Conservation (phyloP, 1,140 invertebrate species). For the Drosophila orena region DNA sequence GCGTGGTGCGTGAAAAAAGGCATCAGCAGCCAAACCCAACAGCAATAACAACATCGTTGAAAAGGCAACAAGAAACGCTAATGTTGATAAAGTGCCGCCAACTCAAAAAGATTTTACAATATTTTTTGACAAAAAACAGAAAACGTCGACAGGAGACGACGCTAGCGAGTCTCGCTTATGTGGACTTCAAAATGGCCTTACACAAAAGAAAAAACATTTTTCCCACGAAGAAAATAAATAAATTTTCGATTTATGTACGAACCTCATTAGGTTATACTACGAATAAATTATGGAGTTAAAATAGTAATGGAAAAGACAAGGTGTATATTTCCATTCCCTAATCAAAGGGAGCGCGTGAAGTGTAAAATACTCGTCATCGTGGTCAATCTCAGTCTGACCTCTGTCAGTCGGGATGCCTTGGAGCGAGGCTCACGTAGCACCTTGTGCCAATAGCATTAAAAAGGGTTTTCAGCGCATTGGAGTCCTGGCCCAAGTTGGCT, state of each 20-base stretch:
- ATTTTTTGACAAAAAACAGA: constrained; percentile 34
- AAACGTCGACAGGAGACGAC: neutral
- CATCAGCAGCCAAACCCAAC: constrained; percentile 14
- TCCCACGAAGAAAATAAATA: no score
- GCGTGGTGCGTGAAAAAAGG: constrained; percentile 70
- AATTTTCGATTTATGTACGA: no score
- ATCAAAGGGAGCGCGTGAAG: neutral
- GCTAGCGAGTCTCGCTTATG: constrained; percentile 2
- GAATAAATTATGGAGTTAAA: no score
- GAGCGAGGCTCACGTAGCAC: constrained; percentile 12
- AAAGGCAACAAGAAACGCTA: constrained; percentile 62
- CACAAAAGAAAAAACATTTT: no score
- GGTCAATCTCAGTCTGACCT: constrained; percentile 1
- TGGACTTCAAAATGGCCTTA: constrained; percentile 24
- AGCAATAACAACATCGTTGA: constrained; percentile 25
- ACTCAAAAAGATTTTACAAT: constrained; percentile 70
- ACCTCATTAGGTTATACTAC: no score
- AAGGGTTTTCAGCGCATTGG: constrained; percentile 19
- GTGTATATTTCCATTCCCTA: no score
- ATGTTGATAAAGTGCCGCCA: constrained; percentile 66
- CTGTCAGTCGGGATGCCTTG: constrained; percentile 4
- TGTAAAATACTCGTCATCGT: neutral
- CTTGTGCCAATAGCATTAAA: constrained; percentile 19
- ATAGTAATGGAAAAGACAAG: no score
- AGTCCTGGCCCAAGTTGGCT: constrained; percentile 36